These are phyloP conservation scores for Eugnorisma glareosa DNA, from an alignment of 2,888 invertebrate genomes.

Conservation along the genomic window DNA sequence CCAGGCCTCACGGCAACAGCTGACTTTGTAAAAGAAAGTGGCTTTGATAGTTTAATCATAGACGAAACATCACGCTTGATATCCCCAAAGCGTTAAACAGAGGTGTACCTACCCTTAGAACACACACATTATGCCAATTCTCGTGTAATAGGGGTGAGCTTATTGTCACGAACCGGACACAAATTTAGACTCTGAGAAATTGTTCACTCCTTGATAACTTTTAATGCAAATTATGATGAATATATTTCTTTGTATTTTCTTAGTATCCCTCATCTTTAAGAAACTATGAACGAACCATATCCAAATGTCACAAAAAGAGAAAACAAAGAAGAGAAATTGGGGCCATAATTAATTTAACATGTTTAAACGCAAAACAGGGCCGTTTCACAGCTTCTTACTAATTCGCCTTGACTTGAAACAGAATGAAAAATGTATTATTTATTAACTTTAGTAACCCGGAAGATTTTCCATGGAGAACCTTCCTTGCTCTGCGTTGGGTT, in stretches of 20 bases:
- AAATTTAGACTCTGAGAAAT: neutral
- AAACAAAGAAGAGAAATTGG: constrained; percentile 14
- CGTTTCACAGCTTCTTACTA: neutral
- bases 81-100: neutral
- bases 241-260: neutral
- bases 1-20: neutral
- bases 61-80: neutral
- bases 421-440: constrained; percentile 7
- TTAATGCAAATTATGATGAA: constrained; percentile 13
- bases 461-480: neutral
- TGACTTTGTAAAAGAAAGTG: neutral
- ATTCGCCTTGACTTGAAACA: constrained; percentile 14
- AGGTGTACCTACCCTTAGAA: neutral
- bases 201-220: neutral
- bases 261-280: neutral
- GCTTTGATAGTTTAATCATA: neutral
- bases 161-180: neutral
- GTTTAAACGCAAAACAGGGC: constrained; percentile 27
- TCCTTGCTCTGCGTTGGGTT: neutral
- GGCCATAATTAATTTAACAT: neutral
- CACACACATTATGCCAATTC: neutral
- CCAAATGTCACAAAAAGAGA: neutral
- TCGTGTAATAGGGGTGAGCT: neutral
- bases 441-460: neutral
- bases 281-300: constrained; percentile 8